phyloP scores from a whole-genome alignment of 2,113 vertebrate species.

The Anarrhichthys ocellatus region DNA sequence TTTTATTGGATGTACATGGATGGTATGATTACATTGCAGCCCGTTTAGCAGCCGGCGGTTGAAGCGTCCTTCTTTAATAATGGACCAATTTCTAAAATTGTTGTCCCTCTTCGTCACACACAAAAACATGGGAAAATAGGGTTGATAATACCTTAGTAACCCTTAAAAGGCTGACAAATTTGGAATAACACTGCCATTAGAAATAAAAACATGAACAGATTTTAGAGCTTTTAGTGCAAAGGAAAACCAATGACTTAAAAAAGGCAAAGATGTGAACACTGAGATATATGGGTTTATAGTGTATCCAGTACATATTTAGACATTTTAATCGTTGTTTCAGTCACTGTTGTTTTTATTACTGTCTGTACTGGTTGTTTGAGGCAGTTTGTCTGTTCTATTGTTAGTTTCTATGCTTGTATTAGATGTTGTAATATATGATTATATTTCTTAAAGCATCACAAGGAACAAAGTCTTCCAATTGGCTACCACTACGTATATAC shows the following conservation, averaged over 20 bases:
- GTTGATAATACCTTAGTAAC: background rate
- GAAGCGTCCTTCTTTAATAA: background rate
- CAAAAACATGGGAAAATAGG: background rate
- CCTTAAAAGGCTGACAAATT: background rate
- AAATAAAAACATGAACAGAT: background rate
- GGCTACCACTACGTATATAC: no score
- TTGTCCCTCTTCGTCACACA: background rate
- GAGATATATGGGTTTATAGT: no score
- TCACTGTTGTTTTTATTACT: no score
- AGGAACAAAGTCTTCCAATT: background rate
- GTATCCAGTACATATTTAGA: no score
- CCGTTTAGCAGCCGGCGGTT: background rate
- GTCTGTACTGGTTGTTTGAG: no score
- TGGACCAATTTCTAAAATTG: background rate
- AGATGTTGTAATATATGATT: background rate
- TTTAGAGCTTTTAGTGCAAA: no score
- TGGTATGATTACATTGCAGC: background rate
- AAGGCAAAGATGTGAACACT: no score
- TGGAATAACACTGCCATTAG: background rate
- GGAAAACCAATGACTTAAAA: no score
- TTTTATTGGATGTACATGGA: background rate
- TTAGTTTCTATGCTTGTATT: background rate
- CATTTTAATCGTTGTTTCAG: no score
- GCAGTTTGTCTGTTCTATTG: background rate
- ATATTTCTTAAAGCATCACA: background rate